Base-by-base conservation (phyloP, 2,113 vertebrate species). In the Grallaria varia region DNA sequence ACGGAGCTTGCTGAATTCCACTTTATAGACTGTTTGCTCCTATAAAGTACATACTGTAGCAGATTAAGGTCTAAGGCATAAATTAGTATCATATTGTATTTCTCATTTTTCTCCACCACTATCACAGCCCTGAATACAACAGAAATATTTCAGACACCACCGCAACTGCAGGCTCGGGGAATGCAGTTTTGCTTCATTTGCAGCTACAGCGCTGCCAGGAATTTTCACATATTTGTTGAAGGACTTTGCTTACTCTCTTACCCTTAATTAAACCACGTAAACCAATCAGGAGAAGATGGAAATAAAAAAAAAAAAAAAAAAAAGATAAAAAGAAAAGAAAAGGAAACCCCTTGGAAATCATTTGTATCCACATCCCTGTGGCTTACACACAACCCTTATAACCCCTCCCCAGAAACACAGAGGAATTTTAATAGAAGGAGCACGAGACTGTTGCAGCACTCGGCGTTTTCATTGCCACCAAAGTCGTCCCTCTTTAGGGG, bases 381-480 rank as follows among this genome's bases (percentile, higher is more conserved):
- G 92, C 49, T 96, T 25, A 66, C 72, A 90, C 56, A 9, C 67
- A 87, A 53, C 64, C 83, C 80, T 85, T 89, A 71, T 50, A 86
- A 77, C 40, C 82, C 91, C 33, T 89, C 84, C 84, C 56, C 92
- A 89, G 47, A 80, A 95, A 75, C 6, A 16, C 18, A 8, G 60
- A 82, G 90, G 83, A 77, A 93, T 96, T 92, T 95, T 72, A 94
- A 92, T 42, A 72, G 80, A 69, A 93, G 81, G 71, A 91, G 74
- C 58, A 75, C 5, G 21, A 78, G 80, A 10, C 55, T 28, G 86
- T 81, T 12, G 20, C 73, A 77, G 92, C 63, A 4, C 77, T 66
- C 19, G 1, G 84, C 2, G 2, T 67, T 78, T 78, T 47, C 75
- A 19, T 12, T 12, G 23, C 89, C 95, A 85, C 90, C 79, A 45